Conservation (phyloP, 2,113 vertebrate species). For the Trinectes maculatus region DNA sequence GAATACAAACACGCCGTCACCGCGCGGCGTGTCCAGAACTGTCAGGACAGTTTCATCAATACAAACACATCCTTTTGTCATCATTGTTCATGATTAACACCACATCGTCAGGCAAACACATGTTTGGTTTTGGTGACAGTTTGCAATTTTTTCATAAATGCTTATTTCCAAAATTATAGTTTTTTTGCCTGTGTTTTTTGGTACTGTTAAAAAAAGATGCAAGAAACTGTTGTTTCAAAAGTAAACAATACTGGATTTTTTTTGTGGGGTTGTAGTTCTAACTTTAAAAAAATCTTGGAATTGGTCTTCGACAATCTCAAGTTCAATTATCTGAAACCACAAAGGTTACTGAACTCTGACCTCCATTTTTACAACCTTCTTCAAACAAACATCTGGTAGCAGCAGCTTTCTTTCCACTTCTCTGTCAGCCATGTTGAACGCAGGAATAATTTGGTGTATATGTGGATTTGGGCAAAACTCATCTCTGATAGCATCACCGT, state of each 20-base stretch:
- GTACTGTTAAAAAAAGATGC: too few relatives aligned
- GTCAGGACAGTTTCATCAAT: slow-evolving; percentile 59
- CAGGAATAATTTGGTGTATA: slow-evolving; percentile 34
- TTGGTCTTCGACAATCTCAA: slow-evolving; percentile 20
- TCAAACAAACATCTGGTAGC: slow-evolving; percentile 11
- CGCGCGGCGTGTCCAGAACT: slow-evolving; percentile 42
- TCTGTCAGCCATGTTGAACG: slow-evolving; percentile 17
- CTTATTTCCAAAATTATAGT: too few relatives aligned
- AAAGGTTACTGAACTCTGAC: slow-evolving; percentile 46
- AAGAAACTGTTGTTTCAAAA: too few relatives aligned
- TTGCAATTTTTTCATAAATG: too few relatives aligned
- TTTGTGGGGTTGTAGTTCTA: too few relatives aligned
- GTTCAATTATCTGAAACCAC: slow-evolving; percentile 39
- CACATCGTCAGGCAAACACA: too few relatives aligned
- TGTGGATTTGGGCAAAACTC: slow-evolving; percentile 15
- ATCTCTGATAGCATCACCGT: slow-evolving; percentile 52
- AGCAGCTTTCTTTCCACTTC: slow-evolving; percentile 31
- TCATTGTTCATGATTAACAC: too few relatives aligned
- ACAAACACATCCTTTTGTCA: too few relatives aligned
- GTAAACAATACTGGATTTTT: too few relatives aligned
- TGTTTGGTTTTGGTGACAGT: too few relatives aligned
- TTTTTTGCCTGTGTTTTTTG: too few relatives aligned
- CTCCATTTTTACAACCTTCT: slow-evolving; percentile 55
- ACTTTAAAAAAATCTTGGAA: background rate
- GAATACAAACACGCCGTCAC: slow-evolving; percentile 48